Evolutionary conservation across 2,113 vertebrate genomes (phyloP).

Genomic region (Symphodus melops): DNA sequence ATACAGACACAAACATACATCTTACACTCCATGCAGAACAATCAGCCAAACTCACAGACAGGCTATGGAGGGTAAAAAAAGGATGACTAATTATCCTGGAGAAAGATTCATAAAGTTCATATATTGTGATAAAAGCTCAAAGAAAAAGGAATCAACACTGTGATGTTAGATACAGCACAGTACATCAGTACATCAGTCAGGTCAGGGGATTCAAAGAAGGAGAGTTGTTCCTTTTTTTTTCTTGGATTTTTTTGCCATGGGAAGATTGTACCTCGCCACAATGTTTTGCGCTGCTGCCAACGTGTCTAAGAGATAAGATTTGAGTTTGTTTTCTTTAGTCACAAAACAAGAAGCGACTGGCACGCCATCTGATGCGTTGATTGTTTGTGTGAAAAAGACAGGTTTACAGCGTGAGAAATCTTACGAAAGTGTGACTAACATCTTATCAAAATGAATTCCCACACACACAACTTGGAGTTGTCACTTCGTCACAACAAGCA

Average conservation of each 20-base stretch:
- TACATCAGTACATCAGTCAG: background rate
- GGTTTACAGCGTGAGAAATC: background rate
- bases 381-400: background rate
- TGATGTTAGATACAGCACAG: background rate
- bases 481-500: background rate
- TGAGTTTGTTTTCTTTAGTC: background rate
- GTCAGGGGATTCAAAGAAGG: background rate
- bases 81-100: no score
- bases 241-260: background rate
- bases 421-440: slow-evolving; percentile 5
- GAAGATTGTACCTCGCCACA: background rate
- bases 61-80: background rate
- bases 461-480: background rate
- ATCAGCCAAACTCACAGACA: background rate
- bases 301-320: slow-evolving; percentile 6
- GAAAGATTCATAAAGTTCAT: no score
- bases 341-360: background rate
- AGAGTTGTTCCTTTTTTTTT: no score
- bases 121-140: background rate
- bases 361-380: background rate
- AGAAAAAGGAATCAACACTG: no score
- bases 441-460: slow-evolving; percentile 1
- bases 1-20: background rate
- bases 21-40: background rate
- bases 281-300: background rate